A percentile compares a stretch with the other conserved stretches of the same genome.
Conservation (phyloP, 2,113 vertebrate species). For the Litocranius walleri region DNA sequence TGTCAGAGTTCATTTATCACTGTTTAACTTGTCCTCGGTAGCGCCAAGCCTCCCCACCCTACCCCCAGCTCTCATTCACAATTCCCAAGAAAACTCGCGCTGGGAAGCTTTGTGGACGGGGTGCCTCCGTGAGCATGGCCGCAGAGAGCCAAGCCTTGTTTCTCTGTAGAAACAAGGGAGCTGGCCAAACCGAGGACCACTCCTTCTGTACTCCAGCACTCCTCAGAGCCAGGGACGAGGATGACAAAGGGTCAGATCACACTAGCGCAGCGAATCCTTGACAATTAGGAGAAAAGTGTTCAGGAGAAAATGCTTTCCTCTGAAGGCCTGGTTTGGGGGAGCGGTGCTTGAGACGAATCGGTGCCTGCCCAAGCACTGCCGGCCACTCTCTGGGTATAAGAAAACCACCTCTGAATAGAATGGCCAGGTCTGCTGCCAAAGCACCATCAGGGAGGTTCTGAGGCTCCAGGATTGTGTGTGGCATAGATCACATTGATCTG, state of each 20-base stretch:
- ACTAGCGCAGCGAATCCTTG: neutral
- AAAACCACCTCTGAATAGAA: neutral
- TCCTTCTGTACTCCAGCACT: neutral
- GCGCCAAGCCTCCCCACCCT: neutral
- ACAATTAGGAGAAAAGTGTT: neutral
- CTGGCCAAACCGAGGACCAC: too few relatives aligned
- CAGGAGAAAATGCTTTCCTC: neutral
- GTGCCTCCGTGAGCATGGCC: neutral
- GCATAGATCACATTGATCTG: neutral
- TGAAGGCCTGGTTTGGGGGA: neutral
- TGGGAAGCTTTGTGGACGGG: neutral
- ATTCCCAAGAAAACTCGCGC: neutral
- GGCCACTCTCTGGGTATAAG: neutral
- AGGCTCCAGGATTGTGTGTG: neutral
- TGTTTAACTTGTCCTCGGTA: neutral
- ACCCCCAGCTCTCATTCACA: neutral
- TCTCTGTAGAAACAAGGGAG: neutral
- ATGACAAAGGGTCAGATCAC: neutral
- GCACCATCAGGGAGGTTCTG: neutral
- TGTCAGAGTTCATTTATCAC: slow-evolving; percentile 20
- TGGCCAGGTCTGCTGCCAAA: neutral
- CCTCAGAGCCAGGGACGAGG: neutral
- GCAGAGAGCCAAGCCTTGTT: neutral
- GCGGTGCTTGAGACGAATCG: neutral
- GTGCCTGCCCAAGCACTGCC: neutral